These are phyloP conservation scores for Ifrita kowaldi DNA, from an alignment of 2,113 vertebrate species.

Conservation along the genomic window DNA sequence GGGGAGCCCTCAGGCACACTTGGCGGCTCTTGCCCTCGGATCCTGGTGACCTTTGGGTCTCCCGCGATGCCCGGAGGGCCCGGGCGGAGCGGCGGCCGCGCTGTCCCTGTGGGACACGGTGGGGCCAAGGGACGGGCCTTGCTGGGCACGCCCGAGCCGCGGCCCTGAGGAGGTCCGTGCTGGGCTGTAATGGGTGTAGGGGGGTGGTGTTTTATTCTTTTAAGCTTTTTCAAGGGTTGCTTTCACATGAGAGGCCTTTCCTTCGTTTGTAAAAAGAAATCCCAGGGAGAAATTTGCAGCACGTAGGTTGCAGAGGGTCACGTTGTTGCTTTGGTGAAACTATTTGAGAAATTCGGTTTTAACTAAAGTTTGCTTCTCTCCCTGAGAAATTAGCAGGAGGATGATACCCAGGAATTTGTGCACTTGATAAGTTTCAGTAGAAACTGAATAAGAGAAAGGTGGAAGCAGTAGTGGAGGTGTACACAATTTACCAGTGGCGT, in stretches of 20 bases:
- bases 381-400: accelerated
- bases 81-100: background rate
- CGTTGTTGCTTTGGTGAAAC: accelerated
- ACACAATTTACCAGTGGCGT: background rate
- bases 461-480: background rate
- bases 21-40: background rate
- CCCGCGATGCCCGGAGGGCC: background rate
- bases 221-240: background rate
- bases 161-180: accelerated
- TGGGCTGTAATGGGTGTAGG: background rate
- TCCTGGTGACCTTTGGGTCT: accelerated
- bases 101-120: accelerated
- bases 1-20: accelerated
- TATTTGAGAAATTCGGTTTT: background rate
- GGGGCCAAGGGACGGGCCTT: background rate
- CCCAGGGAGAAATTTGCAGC: background rate
- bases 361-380: background rate
- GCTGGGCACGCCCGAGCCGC: background rate
- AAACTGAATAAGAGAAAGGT: accelerated
- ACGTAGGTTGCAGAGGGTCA: accelerated
- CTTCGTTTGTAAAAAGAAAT: background rate
- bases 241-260: background rate
- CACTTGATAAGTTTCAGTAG: background rate
- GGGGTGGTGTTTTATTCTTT: accelerated
- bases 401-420: background rate